Evolutionary conservation across 2,797 vertebrate species (phyloP), one percentile per base, ranked within the genome.

Genomic region (Hyperoplus immaculatus): DNA sequence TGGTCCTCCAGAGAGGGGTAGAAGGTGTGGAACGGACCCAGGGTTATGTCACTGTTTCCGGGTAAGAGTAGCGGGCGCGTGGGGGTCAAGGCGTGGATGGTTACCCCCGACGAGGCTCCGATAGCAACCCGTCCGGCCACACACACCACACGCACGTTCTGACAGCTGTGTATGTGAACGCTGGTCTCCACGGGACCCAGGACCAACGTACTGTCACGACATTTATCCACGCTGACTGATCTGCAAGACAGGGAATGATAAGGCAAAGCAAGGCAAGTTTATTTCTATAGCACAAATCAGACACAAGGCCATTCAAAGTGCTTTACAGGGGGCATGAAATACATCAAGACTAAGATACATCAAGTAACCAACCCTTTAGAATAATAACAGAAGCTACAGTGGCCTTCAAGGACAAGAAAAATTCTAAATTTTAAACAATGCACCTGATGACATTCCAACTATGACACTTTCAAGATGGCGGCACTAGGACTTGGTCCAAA

Each of bases 1-100:
- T 99, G 97, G 67, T 99, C 98, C 88, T 99, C 98, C 62, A 99
- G 91, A 93, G 95, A 95, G 5, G 98, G 97, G 66, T 99, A 99
- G 80, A 98, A 94, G 0, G 97, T 98, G 88, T 99, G 97, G 91
- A 96, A 99, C 49, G 98, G 98, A 45, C 96, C 98, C 77, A 99
- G 94, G 18, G 95, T 97, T 54, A 97, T 90, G 9, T 89, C 91
- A 3, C 88, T 77, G 85, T 99, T 99, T 15, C 98, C 98, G 0
- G 96, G 95, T 11, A 99, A 94, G 63, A 99, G 92, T 68, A 99
- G 92, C 13, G 98, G 98, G 50, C 94, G 94, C 0, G 96, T 97
- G 60, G 98, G 97, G 0, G 97, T 98, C 68, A 99, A 93, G 10
- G 92, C 56, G 51, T 99, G 94, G 82, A 99, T 82, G 1, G 93